These are phyloP conservation scores for Trachelus troglodyta DNA, from an alignment of 2,888 invertebrate genomes.

Conservation along the genomic window DNA sequence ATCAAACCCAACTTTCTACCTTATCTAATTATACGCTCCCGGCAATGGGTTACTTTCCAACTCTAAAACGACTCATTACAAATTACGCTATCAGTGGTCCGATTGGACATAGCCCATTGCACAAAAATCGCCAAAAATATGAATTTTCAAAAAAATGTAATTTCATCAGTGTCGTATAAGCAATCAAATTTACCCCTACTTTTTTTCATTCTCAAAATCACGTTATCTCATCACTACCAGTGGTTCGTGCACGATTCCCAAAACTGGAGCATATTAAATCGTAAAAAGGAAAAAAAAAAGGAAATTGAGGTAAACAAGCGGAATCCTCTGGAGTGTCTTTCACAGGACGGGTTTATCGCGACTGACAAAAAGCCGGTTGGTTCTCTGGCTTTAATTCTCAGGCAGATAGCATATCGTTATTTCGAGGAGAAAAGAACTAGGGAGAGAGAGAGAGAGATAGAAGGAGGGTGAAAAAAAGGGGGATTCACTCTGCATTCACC, in stretches of 20 bases:
- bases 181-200: neutral
- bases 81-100: neutral
- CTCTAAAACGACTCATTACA: neutral
- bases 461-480: neutral
- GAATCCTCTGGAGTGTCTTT: neutral
- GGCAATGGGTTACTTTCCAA: neutral
- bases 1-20: neutral
- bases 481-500: slow-evolving; percentile 14
- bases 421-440: slow-evolving; percentile 16
- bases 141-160: neutral
- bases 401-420: slow-evolving; percentile 21
- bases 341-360: neutral
- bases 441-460: neutral
- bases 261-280: neutral
- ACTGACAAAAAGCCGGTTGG: neutral
- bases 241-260: neutral
- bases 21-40: slow-evolving; percentile 2
- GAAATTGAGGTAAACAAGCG: neutral
- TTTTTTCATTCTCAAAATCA: neutral
- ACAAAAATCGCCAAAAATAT: neutral
- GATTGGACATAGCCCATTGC: neutral
- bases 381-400: neutral
- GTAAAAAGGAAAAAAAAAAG: neutral
- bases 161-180: neutral
- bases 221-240: neutral